These are phyloP conservation scores for Deroplatys truncata DNA, from an alignment of 2,888 invertebrate genomes.

Conservation along the genomic window DNA sequence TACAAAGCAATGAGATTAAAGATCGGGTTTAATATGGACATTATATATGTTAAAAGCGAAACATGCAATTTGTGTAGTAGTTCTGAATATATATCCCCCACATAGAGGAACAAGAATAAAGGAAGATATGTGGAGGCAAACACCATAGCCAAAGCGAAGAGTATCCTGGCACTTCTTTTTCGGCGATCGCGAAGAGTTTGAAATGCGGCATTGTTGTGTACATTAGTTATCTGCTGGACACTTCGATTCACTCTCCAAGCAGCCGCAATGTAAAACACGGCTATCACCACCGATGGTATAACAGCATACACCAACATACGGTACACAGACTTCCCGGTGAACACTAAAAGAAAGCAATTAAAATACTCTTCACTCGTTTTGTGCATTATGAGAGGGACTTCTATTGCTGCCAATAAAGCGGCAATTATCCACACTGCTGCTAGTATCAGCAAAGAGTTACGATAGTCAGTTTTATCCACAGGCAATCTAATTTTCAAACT, in stretches of 20 bases:
- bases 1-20: background rate
- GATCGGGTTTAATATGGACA: background rate
- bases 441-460: background rate
- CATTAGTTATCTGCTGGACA: background rate
- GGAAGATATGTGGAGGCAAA: background rate
- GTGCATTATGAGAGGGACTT: background rate
- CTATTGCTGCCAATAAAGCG: background rate
- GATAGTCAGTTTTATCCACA: background rate
- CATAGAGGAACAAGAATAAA: background rate
- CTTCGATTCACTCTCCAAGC: background rate
- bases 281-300: background rate
- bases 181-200: background rate
- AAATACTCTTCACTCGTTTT: fast-evolving
- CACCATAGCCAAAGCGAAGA: background rate
- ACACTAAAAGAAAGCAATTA: background rate
- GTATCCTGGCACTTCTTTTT: background rate
- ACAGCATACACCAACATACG: background rate
- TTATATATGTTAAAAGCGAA: background rate
- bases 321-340: background rate
- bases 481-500: background rate
- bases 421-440: background rate
- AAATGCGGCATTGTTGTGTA: background rate
- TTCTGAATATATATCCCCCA: too few species aligned
- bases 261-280: background rate
- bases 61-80: too few species aligned